Evolutionary conservation across 2,888 invertebrate genomes (phyloP), one percentile per base, ranked within the genome.

Genomic region (Anticlea derivata): DNA sequence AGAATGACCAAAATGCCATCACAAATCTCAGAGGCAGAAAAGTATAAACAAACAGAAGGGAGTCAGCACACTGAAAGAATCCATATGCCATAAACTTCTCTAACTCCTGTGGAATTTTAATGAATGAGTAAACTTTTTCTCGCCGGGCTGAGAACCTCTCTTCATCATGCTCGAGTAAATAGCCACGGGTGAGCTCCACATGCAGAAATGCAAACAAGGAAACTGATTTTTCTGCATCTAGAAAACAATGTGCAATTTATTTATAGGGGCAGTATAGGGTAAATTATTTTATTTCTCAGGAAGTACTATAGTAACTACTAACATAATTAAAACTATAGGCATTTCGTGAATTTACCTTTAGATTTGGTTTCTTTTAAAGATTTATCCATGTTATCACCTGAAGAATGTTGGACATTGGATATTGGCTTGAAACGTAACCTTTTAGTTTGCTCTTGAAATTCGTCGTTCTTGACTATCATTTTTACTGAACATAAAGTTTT

Each of bases 11-110:
- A 46, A 97, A 84, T 34, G 98, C 98, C 82, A 99, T 92, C 24
- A 96, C 74, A 79, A 99, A 97, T 63, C 99, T 92, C 55, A 99
- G 86, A 7, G 99, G 99, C 65, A 99, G 92, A 91, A 99, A 98
- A 45, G 99, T 99, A 83, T 99, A 99, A 46, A 99, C 95, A 91
- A 98, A 99, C 44, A 99, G 92, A 84, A 99, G 97, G 11, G 99
- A 98, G 87, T 99, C 99, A 20, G 97, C 95, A 88, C 99, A 99
- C 85, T 97, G 97, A 84, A 98, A 95, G 72, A 98, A 97, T 23
- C 98, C 98, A 88, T 97, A 98, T 0, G 93, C 93, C 95, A 98
- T 96, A 73, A 98, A 98, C 70, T 96, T 96, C 75, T 97, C 97
- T 27, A 97, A 92, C 86, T 99, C 97, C 67, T 95, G 92, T 1